Base-by-base conservation (phyloP, 37 sponge, comb jelly and placozoan genomes). In the Crambe crambe region DNA sequence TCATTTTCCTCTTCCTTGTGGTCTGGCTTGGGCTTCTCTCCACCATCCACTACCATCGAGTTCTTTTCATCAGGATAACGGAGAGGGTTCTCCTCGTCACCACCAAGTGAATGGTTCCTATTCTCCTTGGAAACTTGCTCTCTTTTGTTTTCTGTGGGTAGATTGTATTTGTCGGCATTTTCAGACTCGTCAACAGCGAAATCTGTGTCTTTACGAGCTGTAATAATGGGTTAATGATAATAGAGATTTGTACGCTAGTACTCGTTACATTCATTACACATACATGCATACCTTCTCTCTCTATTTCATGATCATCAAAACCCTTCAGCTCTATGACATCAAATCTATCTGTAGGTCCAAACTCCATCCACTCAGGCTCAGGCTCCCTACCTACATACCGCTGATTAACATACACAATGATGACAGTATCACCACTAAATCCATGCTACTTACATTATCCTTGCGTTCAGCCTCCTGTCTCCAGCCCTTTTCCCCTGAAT, bases 361-460 rank as follows among this genome's bases (percentile, higher is more conserved):
- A 92, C 31, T 63, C 72, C 89, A 92, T 85, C 93, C 93, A 92
- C 36, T 92, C 93, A 29, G 93, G 93, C 70, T 92, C 89, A n/a
- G 72, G 80, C 32, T 87, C 77, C 58, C 54, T 74, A 26, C n/a
- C n/a, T n/a, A n/a, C n/a, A n/a, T n/a, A n/a, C n/a, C n/a, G n/a
- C n/a, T n/a, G n/a, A n/a, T n/a, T n/a, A n/a, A n/a, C n/a, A n/a
- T n/a, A n/a, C n/a, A n/a, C n/a, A n/a, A n/a, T n/a, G n/a, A n/a
- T n/a, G n/a, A n/a, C n/a, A n/a, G n/a, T n/a, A n/a, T n/a, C n/a
- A n/a, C n/a, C n/a, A n/a, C n/a, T n/a, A n/a, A n/a, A n/a, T n/a
- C n/a, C n/a, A n/a, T n/a, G n/a, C n/a, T n/a, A n/a, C n/a, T n/a
- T n/a, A n/a, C n/a, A n/a, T 37, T 75, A 18, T 58, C 39, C 60